A percentile compares a stretch with the other conserved stretches of the same genome.
Conservation (phyloP, 1,140 invertebrate species). For the Lucilia sericata region DNA sequence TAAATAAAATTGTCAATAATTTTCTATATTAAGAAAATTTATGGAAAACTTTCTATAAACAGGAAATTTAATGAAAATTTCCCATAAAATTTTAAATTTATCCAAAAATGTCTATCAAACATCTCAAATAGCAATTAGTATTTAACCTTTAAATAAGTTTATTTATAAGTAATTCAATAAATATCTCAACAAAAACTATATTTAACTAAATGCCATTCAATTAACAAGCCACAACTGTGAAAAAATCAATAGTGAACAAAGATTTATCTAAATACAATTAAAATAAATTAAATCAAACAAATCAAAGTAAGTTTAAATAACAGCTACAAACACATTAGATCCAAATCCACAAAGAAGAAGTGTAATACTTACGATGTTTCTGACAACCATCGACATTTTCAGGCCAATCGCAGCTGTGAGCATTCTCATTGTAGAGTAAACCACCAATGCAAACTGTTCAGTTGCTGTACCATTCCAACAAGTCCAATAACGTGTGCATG, state of each 20-base stretch:
- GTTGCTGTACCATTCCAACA: conserved; percentile 95
- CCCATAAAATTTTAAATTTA: too few relatives aligned
- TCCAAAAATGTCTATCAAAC: background rate
- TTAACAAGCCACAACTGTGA: too few relatives aligned
- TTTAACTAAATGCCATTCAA: too few relatives aligned
- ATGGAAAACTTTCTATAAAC: too few relatives aligned
- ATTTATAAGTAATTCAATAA: too few relatives aligned
- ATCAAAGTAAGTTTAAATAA: background rate
- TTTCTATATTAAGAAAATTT: too few relatives aligned
- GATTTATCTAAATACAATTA: background rate
- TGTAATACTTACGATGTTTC: conserved; percentile 85
- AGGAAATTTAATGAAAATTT: too few relatives aligned
- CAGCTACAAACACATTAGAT: background rate
- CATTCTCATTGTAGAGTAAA: conserved; percentile 89
- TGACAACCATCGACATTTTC: conserved; percentile 90
- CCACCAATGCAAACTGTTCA: conserved; percentile 93
- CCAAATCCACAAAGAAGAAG: background rate
- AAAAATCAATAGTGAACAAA: too few relatives aligned
- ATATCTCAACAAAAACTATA: background rate
- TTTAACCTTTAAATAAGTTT: too few relatives aligned
- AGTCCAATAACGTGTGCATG: conserved; percentile 93
- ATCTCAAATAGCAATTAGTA: background rate
- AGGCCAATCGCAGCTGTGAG: conserved; percentile 92
- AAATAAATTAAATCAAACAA: background rate
- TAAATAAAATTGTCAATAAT: too few relatives aligned